Base-by-base conservation (phyloP, 2,797 vertebrate genomes). In the Crenichthys baileyi region DNA sequence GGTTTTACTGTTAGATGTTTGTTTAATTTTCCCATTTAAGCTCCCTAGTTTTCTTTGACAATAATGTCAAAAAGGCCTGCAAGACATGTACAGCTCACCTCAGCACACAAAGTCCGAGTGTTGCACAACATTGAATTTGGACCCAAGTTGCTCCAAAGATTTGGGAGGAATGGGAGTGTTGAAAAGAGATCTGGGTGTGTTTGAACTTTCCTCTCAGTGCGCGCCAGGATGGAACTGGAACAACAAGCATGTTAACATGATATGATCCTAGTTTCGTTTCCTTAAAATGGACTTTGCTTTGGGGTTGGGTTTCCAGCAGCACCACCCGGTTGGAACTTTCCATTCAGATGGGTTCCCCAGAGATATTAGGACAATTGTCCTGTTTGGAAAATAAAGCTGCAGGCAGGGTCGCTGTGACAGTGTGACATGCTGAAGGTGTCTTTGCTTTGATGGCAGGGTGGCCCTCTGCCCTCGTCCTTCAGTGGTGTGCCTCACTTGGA, bases 381-480 rank as follows among this genome's bases (percentile, higher is more conserved):
- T 90, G 87, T 89, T 92, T 65, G 78, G 90, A 88, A 91, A 94
- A 92, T 85, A 85, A 78, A 83, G 80, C 61, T 48, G 22, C 15
- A 29, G 79, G 71, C 75, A 39, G 72, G 70, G 61, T 26, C 75
- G 51, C 15, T 78, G 72, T 31, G 78, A 55, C 68, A 67, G 73
- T 58, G 81, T 76, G 36, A 80, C 87, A 61, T 48, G 77, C 83
- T 60, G 79, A 75, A 85, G 75, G 46, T 78, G 81, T 82, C 77
- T 76, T 22, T 24, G 79, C 76, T 56, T 53, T 58, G 74, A 78
- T 60, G 79, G 79, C 79, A 36, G 82, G 74, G 81, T 70, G 81
- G 77, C 79, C 80, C 70, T 77, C 77, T 80, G 79, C 70, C 83
- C 84, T 87, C n/a, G 24, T 22, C 22, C 22, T 44, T 63, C n/a